phyloP scores from a whole-genome alignment of 2,888 invertebrate species.

The Volucella inflata region DNA sequence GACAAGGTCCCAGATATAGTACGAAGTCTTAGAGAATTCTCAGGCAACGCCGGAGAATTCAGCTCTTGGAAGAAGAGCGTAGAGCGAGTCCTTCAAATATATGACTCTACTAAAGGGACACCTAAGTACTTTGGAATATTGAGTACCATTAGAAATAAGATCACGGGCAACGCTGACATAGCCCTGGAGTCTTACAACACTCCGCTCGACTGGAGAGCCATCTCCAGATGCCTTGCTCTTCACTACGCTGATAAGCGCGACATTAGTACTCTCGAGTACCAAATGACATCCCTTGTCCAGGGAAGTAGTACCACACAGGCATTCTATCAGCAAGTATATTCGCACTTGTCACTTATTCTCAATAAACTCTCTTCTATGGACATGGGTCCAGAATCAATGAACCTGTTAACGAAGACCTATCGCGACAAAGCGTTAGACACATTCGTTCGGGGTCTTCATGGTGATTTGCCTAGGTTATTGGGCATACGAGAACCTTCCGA shows the following conservation, averaged over 20 bases:
- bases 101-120: constrained; percentile 30
- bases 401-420: no score
- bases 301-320: background rate
- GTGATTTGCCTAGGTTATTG: no score
- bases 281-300: constrained; percentile 18
- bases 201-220: constrained; percentile 43
- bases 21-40: no score
- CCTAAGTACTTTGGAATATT: constrained; percentile 39
- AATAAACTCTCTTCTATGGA: no score
- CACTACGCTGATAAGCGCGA: constrained; percentile 47
- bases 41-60: no score
- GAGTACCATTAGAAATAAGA: constrained; percentile 42
- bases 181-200: constrained; percentile 56
- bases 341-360: no score
- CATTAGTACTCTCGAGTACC: constrained; percentile 30
- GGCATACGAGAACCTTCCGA: no score
- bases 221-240: constrained; percentile 31
- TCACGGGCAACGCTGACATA: constrained; percentile 33
- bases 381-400: no score
- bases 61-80: constrained; percentile 31
- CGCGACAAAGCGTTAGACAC: no score
- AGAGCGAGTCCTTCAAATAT: constrained; percentile 20
- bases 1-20: no score
- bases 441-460: no score
- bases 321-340: no score